Evolutionary conservation across 2,113 vertebrate species (phyloP), one percentile per base, ranked within the genome.

Genomic region (Glaucomys volans): DNA sequence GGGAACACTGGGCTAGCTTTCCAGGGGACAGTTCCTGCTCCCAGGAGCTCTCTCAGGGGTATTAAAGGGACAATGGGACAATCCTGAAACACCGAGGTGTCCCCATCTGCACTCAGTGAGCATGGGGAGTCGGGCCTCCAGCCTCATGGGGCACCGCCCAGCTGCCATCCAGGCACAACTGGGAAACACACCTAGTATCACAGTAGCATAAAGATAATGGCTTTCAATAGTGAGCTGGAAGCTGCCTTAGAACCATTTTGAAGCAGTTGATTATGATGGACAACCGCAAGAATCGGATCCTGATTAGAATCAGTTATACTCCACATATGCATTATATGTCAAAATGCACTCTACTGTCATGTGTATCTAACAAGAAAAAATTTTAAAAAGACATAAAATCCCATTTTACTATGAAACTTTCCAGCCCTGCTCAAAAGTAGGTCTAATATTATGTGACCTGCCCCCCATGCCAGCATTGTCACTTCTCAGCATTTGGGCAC

Each of bases 391-490:
- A 13, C 24, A 64, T 32, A 18, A 50, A 8, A 40, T 4, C 22
- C 16, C 44, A n/a, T 20, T 16, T 59, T 37, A 66, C 47, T 82
- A 12, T 37, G 37, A 97, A 87, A 74, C 18, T 69, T 86, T 42
- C n/a, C 54, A 67, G 32, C 9, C 8, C 32, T 44, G 2, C 7
- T 3, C 64, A 24, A 20, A 80, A 59, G 2, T 28, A 16, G 20
- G 75, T 32, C 50, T 76, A n/a, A 35, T 35, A 17, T 37, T 26
- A 22, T 42, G 17, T 47, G 42, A 37, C n/a, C 5, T n/a, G 5
- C 0, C 14, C 8, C 9, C 37, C 35, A 4, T 24, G 13, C 0
- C 4, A 18, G 13, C 32, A 24, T 6, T 67, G 13, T 8, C 5
- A 17, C 40, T 52, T 42, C 62, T 77, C 62, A 28, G 5, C 10